Percentiles rank a stretch among this genome's conserved stretches.
Evolutionary conservation across 2,888 invertebrate species (phyloP).

Genomic region (Cheilosia scutellata): DNA sequence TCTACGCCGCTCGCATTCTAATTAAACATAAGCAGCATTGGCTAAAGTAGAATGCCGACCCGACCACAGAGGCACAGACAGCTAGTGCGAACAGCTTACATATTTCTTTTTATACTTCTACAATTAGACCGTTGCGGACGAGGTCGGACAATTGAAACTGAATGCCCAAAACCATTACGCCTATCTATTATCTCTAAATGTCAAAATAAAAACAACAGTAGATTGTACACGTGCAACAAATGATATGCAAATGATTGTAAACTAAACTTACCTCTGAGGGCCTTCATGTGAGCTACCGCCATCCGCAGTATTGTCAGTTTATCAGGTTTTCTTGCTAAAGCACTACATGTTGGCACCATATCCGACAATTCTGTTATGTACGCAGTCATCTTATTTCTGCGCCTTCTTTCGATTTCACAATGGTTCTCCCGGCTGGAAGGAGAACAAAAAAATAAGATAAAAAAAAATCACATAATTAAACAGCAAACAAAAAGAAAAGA

Average conservation of each 20-base stretch:
- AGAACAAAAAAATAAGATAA: constrained; percentile 76
- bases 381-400: constrained; percentile 99
- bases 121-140: constrained; percentile 4
- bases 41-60: constrained; percentile 35
- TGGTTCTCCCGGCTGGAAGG: constrained; percentile 96
- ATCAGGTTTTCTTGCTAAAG: constrained; percentile 98
- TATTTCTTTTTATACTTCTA: constrained; percentile 27
- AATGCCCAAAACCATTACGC: constrained; percentile 23
- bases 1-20: constrained; percentile 57
- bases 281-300: constrained; percentile 99
- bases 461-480: constrained; percentile 29
- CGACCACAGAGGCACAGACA: constrained; percentile 48
- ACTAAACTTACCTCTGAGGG: constrained; percentile 91
- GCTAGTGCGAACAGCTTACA: constrained; percentile 23
- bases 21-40: constrained; percentile 44
- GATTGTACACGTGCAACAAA: constrained; percentile 30
- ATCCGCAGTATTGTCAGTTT: constrained; percentile 99
- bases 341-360: constrained; percentile 99
- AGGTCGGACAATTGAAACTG: constrained; percentile 6
- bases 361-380: constrained; percentile 99
- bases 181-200: constrained; percentile 2
- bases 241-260: constrained; percentile 46
- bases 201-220: constrained; percentile 1
- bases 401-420: constrained; percentile 98
- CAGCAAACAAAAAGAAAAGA: constrained; percentile 4